Base-by-base conservation (phyloP, 2,888 invertebrate species). In the Oeneis ivallda region DNA sequence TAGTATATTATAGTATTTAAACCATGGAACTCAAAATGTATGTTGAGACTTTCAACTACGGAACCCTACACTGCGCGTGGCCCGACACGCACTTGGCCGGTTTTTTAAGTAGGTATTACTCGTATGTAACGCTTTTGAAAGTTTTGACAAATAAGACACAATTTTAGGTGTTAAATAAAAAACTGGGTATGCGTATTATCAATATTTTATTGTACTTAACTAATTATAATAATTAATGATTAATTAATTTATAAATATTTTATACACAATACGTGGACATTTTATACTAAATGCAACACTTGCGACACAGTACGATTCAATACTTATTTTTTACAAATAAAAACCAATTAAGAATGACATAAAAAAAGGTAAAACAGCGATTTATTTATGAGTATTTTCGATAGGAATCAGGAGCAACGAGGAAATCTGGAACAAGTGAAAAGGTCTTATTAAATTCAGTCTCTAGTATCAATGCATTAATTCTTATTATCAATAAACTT, bases 391-490 rank as follows among this genome's bases (percentile, higher is more conserved):
- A 15, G 53, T 15, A 53, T 53, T 37, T 53, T 53, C 15, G 53
- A 52, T 32, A 52, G 52, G 32, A 53, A 53, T 13, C 50, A 50
- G 8, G 9, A 34, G 45, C 45, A n/a, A 66, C 41, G 62, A 60
- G 52, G 80, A 72, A 75, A 59, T 58, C 69, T 65, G 70, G 75
- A 80, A 81, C 77, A 76, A 72, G 67, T n/a, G 61, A 60, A 68
- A 71, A 70, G 65, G 60, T 58, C 65, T 50, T n/a, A 32, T 19
- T 65, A 62, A 47, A 32, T 59, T 64, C 19, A 54, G 1, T 34
- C 11, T 17, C 10, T 19, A 60, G 49, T 49, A 4, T 56, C 13
- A 41, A 13, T 41, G 11, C 37, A 37, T 9, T 10, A 41, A 19
- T 41, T 13, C 10, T 13, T 26, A 13, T 26, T 56, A n/a, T 37